A percentile compares a stretch with the other conserved stretches of the same genome.
Conservation (phyloP, 2,888 invertebrate species). For the Machimus atricapillus region DNA sequence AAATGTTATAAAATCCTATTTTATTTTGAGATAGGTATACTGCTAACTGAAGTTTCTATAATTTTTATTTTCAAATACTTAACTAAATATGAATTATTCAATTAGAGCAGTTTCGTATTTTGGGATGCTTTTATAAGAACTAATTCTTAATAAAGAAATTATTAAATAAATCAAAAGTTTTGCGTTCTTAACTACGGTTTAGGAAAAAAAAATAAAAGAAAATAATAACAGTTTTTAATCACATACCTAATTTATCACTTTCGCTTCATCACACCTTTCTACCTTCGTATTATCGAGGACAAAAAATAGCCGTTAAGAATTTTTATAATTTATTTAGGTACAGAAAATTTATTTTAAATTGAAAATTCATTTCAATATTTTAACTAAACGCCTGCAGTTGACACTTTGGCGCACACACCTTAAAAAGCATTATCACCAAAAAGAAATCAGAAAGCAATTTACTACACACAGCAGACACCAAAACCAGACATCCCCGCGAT, state of each 20-base stretch:
- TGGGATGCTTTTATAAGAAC: too few species aligned
- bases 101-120: too few species aligned
- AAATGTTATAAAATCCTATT: too few species aligned
- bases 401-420: background rate
- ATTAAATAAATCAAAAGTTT: too few species aligned
- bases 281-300: background rate
- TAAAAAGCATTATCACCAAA: background rate
- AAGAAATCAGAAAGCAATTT: constrained; percentile 6
- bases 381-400: background rate
- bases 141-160: too few species aligned
- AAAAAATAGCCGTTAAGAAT: background rate
- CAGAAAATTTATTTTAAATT: background rate
- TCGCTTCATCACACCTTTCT: background rate
- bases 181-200: too few species aligned
- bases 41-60: too few species aligned
- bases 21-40: too few species aligned
- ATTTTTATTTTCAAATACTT: too few species aligned
- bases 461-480: background rate
- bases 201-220: too few species aligned
- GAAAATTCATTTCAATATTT: background rate
- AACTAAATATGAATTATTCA: too few species aligned
- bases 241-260: background rate
- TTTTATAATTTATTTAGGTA: background rate
- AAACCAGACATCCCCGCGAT: background rate
- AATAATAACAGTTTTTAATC: too few species aligned